Evolutionary conservation across 1,140 invertebrate genomes (phyloP).

Genomic region (Archivesica marissinica): DNA sequence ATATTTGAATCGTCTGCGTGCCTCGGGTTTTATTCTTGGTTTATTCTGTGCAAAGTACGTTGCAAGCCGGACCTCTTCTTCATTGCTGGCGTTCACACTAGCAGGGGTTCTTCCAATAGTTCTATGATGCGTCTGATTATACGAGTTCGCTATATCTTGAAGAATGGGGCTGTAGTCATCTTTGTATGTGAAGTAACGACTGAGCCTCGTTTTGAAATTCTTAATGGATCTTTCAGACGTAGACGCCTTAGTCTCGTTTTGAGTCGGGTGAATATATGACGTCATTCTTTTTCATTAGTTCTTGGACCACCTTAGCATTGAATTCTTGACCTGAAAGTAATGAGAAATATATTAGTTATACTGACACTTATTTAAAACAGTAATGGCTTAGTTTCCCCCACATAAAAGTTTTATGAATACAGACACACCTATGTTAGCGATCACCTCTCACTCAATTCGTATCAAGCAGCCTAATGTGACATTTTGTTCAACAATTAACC

Average conservation of each 20-base stretch:
- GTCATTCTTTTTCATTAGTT: neutral
- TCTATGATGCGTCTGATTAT: conserved; percentile 33
- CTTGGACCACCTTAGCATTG: neutral
- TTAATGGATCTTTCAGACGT: conserved; percentile 32
- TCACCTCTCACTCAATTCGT: too few relatives aligned
- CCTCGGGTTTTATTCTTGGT: neutral
- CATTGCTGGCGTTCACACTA: conserved; percentile 4
- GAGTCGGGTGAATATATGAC: neutral
- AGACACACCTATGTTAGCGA: neutral
- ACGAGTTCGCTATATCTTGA: conserved; percentile 26
- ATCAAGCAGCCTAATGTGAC: too few relatives aligned
- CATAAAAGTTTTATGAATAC: neutral
- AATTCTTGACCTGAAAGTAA: conserved; percentile 20
- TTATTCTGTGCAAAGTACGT: conserved; percentile 15
- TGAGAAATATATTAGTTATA: neutral
- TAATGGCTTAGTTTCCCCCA: neutral
- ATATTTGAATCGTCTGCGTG: conserved; percentile 52
- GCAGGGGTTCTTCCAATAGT: conserved; percentile 18
- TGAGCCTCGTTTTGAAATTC: conserved; percentile 16
- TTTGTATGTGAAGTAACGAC: conserved; percentile 18
- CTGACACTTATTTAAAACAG: neutral
- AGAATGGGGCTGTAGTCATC: neutral
- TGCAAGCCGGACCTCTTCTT: conserved; percentile 10
- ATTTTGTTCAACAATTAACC: too few relatives aligned
- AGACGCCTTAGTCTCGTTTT: conserved; percentile 41